Evolutionary conservation across 2,888 invertebrate genomes (phyloP).

Genomic region (Trissolcus japonicus): DNA sequence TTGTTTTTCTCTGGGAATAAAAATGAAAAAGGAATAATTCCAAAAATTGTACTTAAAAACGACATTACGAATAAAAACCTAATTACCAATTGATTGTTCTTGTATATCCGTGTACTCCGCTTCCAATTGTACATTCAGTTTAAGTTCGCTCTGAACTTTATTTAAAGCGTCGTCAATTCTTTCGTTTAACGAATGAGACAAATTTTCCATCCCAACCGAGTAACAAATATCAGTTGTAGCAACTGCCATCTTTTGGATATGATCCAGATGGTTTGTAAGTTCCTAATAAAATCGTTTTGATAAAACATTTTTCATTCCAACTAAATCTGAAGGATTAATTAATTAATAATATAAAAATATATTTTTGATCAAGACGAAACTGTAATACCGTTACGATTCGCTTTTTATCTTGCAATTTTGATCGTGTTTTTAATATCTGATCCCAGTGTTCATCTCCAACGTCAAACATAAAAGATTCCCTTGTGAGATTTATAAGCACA

Average conservation of each 20-base stretch:
- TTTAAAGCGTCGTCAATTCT: slow-evolving; percentile 70
- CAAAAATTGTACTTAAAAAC: neutral
- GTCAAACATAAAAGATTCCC: slow-evolving; percentile 64
- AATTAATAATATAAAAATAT: too few relatives aligned
- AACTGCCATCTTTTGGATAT: slow-evolving; percentile 65
- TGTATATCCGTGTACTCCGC: slow-evolving; percentile 66
- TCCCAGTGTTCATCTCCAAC: slow-evolving; percentile 69
- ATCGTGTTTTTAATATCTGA: slow-evolving; percentile 65
- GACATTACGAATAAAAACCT: neutral
- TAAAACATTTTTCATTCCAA: neutral
- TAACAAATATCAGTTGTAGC: slow-evolving; percentile 70
- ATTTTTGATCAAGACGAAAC: neutral
- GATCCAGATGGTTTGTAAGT: slow-evolving; percentile 68
- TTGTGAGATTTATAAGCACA: slow-evolving; percentile 66
- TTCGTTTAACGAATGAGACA: slow-evolving; percentile 66
- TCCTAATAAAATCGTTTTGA: slow-evolving; percentile 59
- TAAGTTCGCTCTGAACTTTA: slow-evolving; percentile 64
- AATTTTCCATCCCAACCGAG: slow-evolving; percentile 70
- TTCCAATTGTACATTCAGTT: slow-evolving; percentile 64
- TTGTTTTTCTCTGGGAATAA: neutral
- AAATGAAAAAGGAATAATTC: neutral
- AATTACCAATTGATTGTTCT: slow-evolving; percentile 62
- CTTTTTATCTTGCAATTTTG: slow-evolving; percentile 67
- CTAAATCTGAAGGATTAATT: neutral
- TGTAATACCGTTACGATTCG: slow-evolving; percentile 64